phyloP scores from a whole-genome alignment of 2,113 vertebrate genomes.

The Larimichthys crocea region DNA sequence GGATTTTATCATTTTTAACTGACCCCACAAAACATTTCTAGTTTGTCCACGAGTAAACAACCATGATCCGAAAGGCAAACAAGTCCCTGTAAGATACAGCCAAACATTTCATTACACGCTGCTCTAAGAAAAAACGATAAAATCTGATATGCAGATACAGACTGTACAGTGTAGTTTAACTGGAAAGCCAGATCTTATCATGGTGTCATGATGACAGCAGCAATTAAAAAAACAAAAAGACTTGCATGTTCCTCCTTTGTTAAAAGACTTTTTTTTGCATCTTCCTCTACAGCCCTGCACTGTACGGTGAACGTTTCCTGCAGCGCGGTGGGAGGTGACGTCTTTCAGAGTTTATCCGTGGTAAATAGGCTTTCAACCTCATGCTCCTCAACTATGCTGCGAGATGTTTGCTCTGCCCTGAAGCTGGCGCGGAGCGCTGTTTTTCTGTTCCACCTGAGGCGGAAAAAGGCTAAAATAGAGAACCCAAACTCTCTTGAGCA shows the following conservation, averaged over 20 bases:
- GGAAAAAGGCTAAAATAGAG: slow-evolving; percentile 3
- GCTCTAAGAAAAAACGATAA: not conserved
- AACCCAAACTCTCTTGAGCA: slow-evolving; percentile 2
- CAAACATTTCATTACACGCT: not conserved
- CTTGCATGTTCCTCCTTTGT: slow-evolving; percentile 25
- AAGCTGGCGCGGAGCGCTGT: slow-evolving; percentile 15
- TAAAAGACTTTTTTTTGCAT: not conserved
- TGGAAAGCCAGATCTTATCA: slow-evolving; percentile 62
- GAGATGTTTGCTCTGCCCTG: slow-evolving; percentile 50
- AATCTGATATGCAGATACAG: slow-evolving; percentile 11
- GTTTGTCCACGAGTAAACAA: not conserved
- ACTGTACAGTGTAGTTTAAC: slow-evolving; percentile 59
- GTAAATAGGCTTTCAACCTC: slow-evolving; percentile 35
- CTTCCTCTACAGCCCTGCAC: not conserved
- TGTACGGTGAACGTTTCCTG: not conserved
- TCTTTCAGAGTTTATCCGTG: slow-evolving; percentile 19
- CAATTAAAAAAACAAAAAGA: slow-evolving; percentile 10
- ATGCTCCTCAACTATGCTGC: slow-evolving; percentile 7
- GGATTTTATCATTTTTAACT: not conserved
- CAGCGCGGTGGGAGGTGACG: not conserved
- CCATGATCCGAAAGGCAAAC: not conserved
- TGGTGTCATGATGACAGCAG: slow-evolving; percentile 52
- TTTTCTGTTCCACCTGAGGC: slow-evolving; percentile 25
- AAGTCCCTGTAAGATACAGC: not conserved
- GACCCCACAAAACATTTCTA: not conserved